Conservation (phyloP, 1,140 invertebrate genomes). For the fruit fly (Drosophila melanogaster) region Release_6_plus_ISO1_MT NC_004354.4:12499001-12499500, state of each 20-base stretch:
- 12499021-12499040: slow-evolving; percentile 66
- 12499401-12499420: slow-evolving; percentile 1
- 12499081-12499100: slow-evolving; percentile 83
- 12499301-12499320: slow-evolving; percentile 23
- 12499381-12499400: slow-evolving; percentile 7
- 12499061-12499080: slow-evolving; percentile 55
- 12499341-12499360: slow-evolving; percentile 25
- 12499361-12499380: slow-evolving; percentile 33
- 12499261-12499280: slow-evolving; percentile 29
- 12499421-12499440: slow-evolving; percentile 20
- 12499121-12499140: slow-evolving; percentile 48
- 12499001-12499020: slow-evolving; percentile 6
- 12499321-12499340: slow-evolving; percentile 27
- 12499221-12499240: too few species aligned
- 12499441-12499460: background rate
- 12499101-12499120: slow-evolving; percentile 23
- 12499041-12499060: slow-evolving; percentile 3
- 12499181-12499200: slow-evolving; percentile 20
- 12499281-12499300: slow-evolving; percentile 28
- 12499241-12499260: background rate
- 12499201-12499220: background rate
- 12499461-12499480: too few species aligned
- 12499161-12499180: slow-evolving; percentile 66
- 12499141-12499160: slow-evolving; percentile 81
- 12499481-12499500: too few species aligned